Evolutionary conservation across 2,888 invertebrate genomes (phyloP).

Genomic region (Ommatoiulus sabulosus): DNA sequence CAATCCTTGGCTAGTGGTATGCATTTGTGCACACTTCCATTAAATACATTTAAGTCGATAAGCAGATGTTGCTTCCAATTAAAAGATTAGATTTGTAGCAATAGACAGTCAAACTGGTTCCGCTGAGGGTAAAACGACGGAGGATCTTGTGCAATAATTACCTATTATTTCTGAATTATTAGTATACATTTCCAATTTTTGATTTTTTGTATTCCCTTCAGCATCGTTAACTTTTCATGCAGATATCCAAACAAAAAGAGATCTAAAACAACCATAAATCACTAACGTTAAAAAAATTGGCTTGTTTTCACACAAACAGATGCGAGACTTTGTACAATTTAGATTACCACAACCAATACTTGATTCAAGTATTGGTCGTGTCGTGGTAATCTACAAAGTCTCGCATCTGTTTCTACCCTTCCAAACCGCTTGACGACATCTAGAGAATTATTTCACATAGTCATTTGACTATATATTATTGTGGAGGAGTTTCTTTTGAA

Average conservation of each 20-base stretch:
- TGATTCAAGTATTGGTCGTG: too few relatives aligned
- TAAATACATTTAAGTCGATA: conserved; percentile 45
- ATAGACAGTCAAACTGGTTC: background rate
- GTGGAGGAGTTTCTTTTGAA: background rate
- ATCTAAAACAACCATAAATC: background rate
- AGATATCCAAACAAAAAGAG: background rate
- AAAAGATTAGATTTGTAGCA: conserved; percentile 42
- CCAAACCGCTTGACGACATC: too few relatives aligned
- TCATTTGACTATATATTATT: background rate
- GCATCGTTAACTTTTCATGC: background rate
- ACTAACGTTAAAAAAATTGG: background rate
- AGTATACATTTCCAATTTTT: background rate
- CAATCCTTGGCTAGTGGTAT: conserved; percentile 14
- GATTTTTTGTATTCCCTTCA: background rate
- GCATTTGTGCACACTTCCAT: conserved; percentile 44
- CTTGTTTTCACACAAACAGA: background rate
- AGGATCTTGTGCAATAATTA: background rate
- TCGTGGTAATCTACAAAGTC: too few relatives aligned
- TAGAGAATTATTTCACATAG: too few relatives aligned
- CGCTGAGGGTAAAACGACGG: background rate
- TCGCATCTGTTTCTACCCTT: too few relatives aligned
- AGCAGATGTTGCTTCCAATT: conserved; percentile 41
- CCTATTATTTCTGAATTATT: background rate
- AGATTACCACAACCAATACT: background rate
- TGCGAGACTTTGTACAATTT: background rate